Base-by-base conservation (phyloP, 2,888 invertebrate genomes). In the Polia nebulosa region DNA sequence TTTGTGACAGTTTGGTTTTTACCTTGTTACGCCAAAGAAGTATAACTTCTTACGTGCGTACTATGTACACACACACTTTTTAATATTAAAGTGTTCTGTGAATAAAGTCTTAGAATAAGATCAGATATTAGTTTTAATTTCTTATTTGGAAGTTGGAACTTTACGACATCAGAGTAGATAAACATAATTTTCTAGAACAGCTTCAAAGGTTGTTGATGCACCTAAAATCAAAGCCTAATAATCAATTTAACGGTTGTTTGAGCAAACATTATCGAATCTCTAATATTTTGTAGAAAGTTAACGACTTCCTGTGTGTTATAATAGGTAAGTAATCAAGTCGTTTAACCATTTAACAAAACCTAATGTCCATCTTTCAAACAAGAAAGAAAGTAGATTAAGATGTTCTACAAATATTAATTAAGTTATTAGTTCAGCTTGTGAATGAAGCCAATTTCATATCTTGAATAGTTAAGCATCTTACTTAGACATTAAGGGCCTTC, bases 231-330 rank as follows among this genome's bases (percentile, higher is more conserved):
- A 34, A 34, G 45, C 45, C 5, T 45, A 22, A 41, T n/a, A 41
- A 8, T 41, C 39, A 5, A n/a, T 45, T 11, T 20, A 20, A 20
- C 15, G 11, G 11, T 39, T 22, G 8, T 7, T 17, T 61, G 17
- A 27, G 39, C 20, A 22, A 27, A 39, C 27, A 53, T n/a, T 34
- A 22, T 27, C 41, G 7, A 44, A 41, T 62, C 1, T 61, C 11
- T 27, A 45, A n/a, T 32, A 63, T 25, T 27, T 27, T 8, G 9
- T 62, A 64, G 34, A 64, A 64, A 64, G 63, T 47, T 64, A 47
- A 64, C 13, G 9, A 64, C 45, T 64, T 64, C 65, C 63, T 65
- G 45, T 44, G 20, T 20, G 5, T 36, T 34, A 32, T 32, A 52
- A 32, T 20, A 32, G 9, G 20, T 36, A 53, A 53, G 20, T 36